Base-by-base conservation (phyloP, 1,140 invertebrate genomes). In the Caenorhabditis brenneri region DNA sequence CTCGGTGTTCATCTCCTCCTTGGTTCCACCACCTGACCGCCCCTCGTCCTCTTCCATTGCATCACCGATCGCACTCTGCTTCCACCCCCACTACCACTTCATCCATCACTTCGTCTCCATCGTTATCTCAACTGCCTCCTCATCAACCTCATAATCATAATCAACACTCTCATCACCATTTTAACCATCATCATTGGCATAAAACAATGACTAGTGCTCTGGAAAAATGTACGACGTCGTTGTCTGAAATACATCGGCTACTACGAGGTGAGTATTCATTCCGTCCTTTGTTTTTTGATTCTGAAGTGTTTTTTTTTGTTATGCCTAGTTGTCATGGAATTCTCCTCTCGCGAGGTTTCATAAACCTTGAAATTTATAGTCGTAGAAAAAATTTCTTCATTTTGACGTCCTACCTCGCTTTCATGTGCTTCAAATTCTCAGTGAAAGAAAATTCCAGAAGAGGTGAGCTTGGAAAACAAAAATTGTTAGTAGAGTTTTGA, bases 21-120 rank as follows among this genome's bases (percentile, higher is more conserved):
- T 74, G 36, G 65, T 74, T 42, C 65, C 65, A 74, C 65, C 65
- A 74, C 65, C 65, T 74, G 65, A 74, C 65, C 65, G 36, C 65
- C 36, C 36, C 12, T 42, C 65, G 65, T 42, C 65, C 36, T 22
- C 19, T 74, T 46, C 65, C 65, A 42, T 74, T 74, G 65, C 65
- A 74, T 74, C 65, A 74, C 65, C 65, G 65, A 74, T 74, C 65
- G 65, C 65, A 74, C 65, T 74, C 65, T 74, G 65, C 65, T 39
- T 74, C 65, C 65, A 74, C 65, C 33, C 65, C 65, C 65, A 74
- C 65, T 42, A 74, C 65, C 65, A 74, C 36, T 42, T 42, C 65
- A 74, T 74, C 65, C 65, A 74, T 74, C 65, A 74, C 65, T 42
- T 24, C n/a, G n/a, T 74, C 33, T 7, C 65, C 65, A 46, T 74